phyloP scores from a whole-genome alignment of 1,140 invertebrate genomes.

The Drosophila eugracilis region DNA sequence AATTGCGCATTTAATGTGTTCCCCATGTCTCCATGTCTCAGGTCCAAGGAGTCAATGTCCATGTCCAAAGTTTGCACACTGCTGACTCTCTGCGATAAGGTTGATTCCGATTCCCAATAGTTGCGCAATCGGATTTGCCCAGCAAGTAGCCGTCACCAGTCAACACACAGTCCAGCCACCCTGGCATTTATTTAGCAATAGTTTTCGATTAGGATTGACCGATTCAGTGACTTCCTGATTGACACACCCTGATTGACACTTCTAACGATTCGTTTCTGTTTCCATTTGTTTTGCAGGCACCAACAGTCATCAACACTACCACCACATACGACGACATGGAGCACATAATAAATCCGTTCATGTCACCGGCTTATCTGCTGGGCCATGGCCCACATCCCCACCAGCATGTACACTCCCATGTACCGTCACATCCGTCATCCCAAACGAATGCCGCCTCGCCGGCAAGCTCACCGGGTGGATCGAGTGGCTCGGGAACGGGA shows the following conservation, averaged over 20 bases:
- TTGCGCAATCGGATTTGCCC: conserved; percentile 22
- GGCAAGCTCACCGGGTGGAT: conserved; percentile 63
- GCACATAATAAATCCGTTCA: conserved; percentile 79
- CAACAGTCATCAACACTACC: background rate
- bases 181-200: conserved; percentile 19
- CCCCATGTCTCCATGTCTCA: background rate
- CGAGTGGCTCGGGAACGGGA: conserved; percentile 2
- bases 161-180: background rate
- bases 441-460: conserved; percentile 55
- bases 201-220: conserved; percentile 66
- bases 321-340: conserved; percentile 58
- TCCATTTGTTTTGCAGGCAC: conserved; percentile 38
- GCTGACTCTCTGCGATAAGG: conserved; percentile 27
- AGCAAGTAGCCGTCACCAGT: too few relatives aligned
- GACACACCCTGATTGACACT: conserved; percentile 33
- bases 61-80: conserved; percentile 14
- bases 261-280: conserved; percentile 35
- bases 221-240: conserved; percentile 63
- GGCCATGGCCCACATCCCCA: conserved; percentile 51
- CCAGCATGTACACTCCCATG: conserved; percentile 23
- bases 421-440: conserved; percentile 2
- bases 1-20: conserved; percentile 21
- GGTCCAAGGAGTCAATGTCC: conserved; percentile 3
- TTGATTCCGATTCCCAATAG: conserved; percentile 16
- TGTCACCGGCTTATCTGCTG: conserved; percentile 76